phyloP scores from a whole-genome alignment of 2,113 vertebrate species.

The Larimichthys crocea region DNA sequence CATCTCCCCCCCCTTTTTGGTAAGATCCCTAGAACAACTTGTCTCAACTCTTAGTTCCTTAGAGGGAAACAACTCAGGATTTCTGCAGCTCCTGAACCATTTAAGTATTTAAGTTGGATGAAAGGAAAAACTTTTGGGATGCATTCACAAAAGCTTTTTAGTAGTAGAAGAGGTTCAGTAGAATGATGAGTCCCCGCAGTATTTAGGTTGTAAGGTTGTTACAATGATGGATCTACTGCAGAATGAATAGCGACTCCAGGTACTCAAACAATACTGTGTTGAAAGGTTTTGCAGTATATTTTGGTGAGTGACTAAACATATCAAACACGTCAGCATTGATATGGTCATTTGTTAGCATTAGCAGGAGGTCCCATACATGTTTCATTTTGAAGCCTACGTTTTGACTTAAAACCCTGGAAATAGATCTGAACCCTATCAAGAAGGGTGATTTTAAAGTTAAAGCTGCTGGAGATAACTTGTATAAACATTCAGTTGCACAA shows the following conservation, averaged over 20 bases:
- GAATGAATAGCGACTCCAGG: neutral
- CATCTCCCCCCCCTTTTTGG: conserved; percentile 52
- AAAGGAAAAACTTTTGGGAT: neutral
- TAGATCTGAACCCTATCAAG: neutral
- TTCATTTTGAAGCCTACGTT: conserved; percentile 4
- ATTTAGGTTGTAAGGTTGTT: neutral
- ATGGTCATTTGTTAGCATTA: neutral
- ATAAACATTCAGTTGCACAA: neutral
- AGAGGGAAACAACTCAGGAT: conserved; percentile 38
- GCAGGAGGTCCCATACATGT: neutral
- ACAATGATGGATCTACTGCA: neutral
- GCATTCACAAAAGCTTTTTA: conserved; percentile 1
- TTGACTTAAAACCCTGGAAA: neutral
- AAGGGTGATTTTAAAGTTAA: conserved; percentile 11
- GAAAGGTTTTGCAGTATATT: neutral
- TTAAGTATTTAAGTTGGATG: conserved; percentile 26
- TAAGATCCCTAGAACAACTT: conserved; percentile 41
- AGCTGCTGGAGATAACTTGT: neutral
- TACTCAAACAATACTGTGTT: neutral
- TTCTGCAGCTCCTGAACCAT: conserved; percentile 18
- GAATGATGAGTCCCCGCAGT: conserved; percentile 1
- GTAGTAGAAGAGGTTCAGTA: neutral
- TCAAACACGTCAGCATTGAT: neutral
- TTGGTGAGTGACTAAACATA: conserved; percentile 16
- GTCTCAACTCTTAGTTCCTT: conserved; percentile 37